phyloP scores from a whole-genome alignment of 2,113 vertebrate species.

The Antechinus flavipes region DNA sequence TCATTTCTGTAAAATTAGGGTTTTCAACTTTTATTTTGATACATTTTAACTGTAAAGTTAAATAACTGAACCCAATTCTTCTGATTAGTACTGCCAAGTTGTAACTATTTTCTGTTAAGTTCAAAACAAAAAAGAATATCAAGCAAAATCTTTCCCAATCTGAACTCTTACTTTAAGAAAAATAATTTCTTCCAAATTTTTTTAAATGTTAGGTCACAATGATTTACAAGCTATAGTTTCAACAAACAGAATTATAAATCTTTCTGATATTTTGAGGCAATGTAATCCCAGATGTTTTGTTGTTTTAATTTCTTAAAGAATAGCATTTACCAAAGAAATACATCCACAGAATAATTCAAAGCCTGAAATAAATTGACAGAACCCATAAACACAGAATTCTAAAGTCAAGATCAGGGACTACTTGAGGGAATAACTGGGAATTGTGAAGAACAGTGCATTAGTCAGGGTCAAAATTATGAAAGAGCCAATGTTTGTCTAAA shows the following conservation, averaged over 20 bases:
- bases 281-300: neutral
- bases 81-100: no score
- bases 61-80: no score
- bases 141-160: neutral
- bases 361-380: neutral
- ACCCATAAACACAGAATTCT: neutral
- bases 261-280: neutral
- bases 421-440: neutral
- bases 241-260: neutral
- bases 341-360: neutral
- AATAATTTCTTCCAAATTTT: neutral
- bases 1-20: neutral
- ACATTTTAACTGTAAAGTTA: neutral
- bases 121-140: no score
- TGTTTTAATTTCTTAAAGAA: neutral
- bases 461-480: neutral
- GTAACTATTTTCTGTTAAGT: no score
- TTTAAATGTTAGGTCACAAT: neutral
- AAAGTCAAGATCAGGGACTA: neutral
- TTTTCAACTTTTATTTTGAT: neutral
- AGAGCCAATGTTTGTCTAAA: neutral
- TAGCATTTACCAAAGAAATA: neutral
- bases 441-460: neutral
- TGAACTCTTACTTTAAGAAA: neutral
- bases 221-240: neutral